Evolutionary conservation across 2,888 invertebrate genomes (phyloP).

Genomic region (Eueremaeus valkanovi): DNA sequence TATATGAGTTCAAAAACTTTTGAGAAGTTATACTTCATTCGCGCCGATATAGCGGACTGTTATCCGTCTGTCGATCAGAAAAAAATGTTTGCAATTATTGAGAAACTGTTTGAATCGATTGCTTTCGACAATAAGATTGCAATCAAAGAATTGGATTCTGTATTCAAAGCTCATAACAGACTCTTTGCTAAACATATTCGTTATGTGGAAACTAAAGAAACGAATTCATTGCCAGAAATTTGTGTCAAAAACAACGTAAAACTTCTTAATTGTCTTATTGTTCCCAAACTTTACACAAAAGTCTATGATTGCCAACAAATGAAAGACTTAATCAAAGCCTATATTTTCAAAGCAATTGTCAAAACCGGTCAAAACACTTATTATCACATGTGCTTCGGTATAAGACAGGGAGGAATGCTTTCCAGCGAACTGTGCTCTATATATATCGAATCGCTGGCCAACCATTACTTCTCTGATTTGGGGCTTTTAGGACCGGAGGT

Average conservation of each 20-base stretch:
- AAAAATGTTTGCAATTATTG: slow-evolving; percentile 17
- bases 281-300: not conserved
- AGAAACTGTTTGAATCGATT: not conserved
- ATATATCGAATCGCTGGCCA: slow-evolving; percentile 17
- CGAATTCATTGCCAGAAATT: not conserved
- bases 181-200: slow-evolving; percentile 15
- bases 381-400: slow-evolving; percentile 33
- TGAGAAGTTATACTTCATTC: slow-evolving; percentile 27
- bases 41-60: slow-evolving; percentile 31
- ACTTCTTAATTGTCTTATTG: not conserved
- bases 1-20: not conserved
- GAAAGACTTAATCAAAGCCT: not conserved
- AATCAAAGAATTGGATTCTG: not conserved
- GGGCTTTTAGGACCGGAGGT: not conserved
- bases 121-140: not conserved
- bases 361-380: not conserved
- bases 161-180: not conserved
- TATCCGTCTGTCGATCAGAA: slow-evolving; percentile 38
- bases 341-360: slow-evolving; percentile 26
- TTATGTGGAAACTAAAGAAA: not conserved
- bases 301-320: not conserved
- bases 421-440: slow-evolving; percentile 37
- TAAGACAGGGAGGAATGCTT: slow-evolving; percentile 37
- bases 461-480: slow-evolving; percentile 14
- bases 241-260: not conserved